phyloP scores from a whole-genome alignment of 1,140 invertebrate species.

The Meloidogyne chitwoodi region DNA sequence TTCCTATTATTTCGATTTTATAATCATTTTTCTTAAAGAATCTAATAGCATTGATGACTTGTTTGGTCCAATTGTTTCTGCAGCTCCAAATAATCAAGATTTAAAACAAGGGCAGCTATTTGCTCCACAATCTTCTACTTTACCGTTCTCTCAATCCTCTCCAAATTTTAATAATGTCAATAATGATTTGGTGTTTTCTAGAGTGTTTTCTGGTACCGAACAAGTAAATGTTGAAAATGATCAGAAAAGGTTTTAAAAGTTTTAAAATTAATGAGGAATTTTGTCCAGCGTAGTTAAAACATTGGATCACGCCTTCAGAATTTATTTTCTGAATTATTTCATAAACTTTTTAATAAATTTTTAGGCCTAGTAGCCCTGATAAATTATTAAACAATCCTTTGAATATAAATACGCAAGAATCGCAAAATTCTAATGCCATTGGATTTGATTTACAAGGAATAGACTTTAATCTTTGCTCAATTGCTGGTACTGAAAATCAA shows the following conservation, averaged over 20 bases:
- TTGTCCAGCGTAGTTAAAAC: too few relatives aligned
- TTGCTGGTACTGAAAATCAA: not conserved
- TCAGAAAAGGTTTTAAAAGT: not conserved
- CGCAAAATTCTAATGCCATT: not conserved
- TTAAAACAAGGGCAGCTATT: not conserved
- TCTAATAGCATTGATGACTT: conserved; percentile 21
- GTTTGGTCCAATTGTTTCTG: conserved; percentile 8
- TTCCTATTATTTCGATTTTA: too few relatives aligned
- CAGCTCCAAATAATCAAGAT: not conserved
- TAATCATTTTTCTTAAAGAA: not conserved
- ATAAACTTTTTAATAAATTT: not conserved
- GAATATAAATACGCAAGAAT: not conserved
- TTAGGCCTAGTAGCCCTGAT: not conserved
- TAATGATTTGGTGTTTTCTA: not conserved
- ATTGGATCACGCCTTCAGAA: too few relatives aligned
- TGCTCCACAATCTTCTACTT: not conserved
- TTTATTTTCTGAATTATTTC: too few relatives aligned
- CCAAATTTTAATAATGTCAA: not conserved
- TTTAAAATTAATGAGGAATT: too few relatives aligned
- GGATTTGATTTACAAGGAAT: conserved; percentile 2
- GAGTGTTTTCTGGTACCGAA: not conserved
- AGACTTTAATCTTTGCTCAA: conserved; percentile 2
- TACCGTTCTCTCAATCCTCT: not conserved
- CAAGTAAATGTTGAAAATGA: not conserved
- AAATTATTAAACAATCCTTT: not conserved